phyloP scores from a whole-genome alignment of 1,140 invertebrate species.

The Stenopsyche tienmushanensis region DNA sequence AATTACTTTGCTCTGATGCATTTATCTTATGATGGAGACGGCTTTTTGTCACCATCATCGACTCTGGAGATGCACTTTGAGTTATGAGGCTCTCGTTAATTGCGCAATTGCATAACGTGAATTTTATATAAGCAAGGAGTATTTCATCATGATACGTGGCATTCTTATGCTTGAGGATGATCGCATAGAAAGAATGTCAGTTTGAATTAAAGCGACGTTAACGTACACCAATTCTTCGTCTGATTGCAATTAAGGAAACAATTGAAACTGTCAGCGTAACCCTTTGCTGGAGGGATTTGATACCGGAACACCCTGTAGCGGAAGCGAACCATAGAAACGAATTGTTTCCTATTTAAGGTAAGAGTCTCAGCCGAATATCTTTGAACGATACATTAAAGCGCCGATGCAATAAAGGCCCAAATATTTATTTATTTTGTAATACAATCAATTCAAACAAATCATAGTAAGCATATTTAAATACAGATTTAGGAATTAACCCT shows the following conservation, averaged over 20 bases:
- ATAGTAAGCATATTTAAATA: not conserved
- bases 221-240: not conserved
- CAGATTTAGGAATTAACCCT: too few species aligned
- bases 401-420: not conserved
- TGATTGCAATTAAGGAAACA: slow-evolving; percentile 4
- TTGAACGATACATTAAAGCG: not conserved
- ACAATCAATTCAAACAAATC: not conserved
- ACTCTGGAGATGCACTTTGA: too few species aligned
- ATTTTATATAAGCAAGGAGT: too few species aligned
- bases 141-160: too few species aligned
- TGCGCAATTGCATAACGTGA: too few species aligned
- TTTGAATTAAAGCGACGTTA: not conserved
- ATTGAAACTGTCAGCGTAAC: slow-evolving; percentile 11
- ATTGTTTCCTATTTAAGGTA: slow-evolving; percentile 18
- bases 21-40: too few species aligned
- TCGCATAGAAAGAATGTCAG: not conserved
- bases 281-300: not conserved
- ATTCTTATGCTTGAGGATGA: not conserved
- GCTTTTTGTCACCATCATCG: too few species aligned
- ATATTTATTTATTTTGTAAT: not conserved
- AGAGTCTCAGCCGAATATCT: not conserved
- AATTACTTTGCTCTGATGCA: too few species aligned
- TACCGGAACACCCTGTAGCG: not conserved
- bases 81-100: too few species aligned
- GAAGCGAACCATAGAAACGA: slow-evolving; percentile 15